phyloP scores from a whole-genome alignment of 1,140 invertebrate genomes.

The Pogonomyrmex californicus region DNA sequence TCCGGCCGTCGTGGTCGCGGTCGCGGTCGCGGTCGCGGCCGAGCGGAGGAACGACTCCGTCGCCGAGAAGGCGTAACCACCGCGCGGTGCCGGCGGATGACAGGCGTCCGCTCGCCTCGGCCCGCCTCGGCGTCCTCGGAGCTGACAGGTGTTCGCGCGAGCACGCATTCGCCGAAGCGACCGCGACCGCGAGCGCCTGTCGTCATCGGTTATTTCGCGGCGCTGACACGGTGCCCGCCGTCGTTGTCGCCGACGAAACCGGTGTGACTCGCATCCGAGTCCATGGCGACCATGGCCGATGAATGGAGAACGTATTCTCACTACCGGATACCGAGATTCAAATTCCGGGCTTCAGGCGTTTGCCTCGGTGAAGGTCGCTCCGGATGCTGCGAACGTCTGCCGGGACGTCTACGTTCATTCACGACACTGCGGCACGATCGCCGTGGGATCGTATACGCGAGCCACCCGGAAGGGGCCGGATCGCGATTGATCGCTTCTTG shows the following conservation, averaged over 20 bases:
- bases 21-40: background rate
- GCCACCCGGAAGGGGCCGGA: background rate
- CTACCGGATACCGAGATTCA: background rate
- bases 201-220: constrained; percentile 59
- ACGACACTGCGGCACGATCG: background rate
- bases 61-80: constrained; percentile 27
- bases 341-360: background rate
- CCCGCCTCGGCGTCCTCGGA: background rate
- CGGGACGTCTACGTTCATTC: constrained; percentile 28
- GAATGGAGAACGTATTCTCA: constrained; percentile 27
- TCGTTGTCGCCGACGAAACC: background rate
- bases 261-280: constrained; percentile 38
- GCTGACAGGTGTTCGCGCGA: constrained; percentile 56
- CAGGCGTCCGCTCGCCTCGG: constrained; percentile 15
- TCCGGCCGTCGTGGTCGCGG: background rate
- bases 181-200: background rate
- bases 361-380: background rate
- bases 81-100: constrained; percentile 16
- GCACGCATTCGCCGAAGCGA: background rate
- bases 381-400: background rate
- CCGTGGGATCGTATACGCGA: no score
- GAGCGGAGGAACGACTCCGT: background rate
- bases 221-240: constrained; percentile 38
- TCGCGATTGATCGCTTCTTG: no score
- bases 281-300: constrained; percentile 49